Base-by-base conservation (phyloP, 23 tunicate species). In the Styela clava region DNA sequence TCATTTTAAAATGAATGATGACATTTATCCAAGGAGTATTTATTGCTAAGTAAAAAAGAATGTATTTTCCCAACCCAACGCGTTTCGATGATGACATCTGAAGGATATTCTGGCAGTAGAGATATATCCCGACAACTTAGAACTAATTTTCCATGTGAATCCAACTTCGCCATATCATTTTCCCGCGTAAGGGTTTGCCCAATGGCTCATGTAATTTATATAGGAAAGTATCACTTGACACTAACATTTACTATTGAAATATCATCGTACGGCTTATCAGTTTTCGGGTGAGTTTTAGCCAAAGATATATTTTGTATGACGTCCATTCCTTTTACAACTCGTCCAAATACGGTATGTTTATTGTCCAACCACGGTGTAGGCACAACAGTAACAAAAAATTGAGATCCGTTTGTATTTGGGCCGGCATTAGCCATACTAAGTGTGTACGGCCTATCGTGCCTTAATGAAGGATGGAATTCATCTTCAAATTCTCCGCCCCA, bases 401-500 rank as follows among this genome's bases (percentile, higher is more conserved):
- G 99, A 24, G 94, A 87, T 1, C 99, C 99, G 63, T 96, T 96
- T 2, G 99, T 91, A 73, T 96, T 91, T 63, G 97, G 89, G 1
- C 99, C 99, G 9, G 97, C 99, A 69, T 96, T 96, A 12, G 99
- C 99, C 99, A 96, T 96, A 33, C 90, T 84, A 24, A 96, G 31
- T 9, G 89, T 87, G 74, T 87, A 91, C 22, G 99, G 97, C 35
- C 89, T 74, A 64, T 96, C 96, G 63, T 96, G 99, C 30, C 87
- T 69, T 18, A 91, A 82, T 18, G 85, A 76, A 9, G 99, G 90
- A 36, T 91, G 89, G 79, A 96, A 87, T 88, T 96, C 99, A 79
- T 96, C 99, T 64, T 91, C 99, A 77, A 96, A 96, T 65, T 91
- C 97, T 33, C 90, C 90, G 3, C 99, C 99, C 99, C n/a, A n/a